Conservation (phyloP, 2,888 invertebrate species). For the Linnaemya tessellans region DNA sequence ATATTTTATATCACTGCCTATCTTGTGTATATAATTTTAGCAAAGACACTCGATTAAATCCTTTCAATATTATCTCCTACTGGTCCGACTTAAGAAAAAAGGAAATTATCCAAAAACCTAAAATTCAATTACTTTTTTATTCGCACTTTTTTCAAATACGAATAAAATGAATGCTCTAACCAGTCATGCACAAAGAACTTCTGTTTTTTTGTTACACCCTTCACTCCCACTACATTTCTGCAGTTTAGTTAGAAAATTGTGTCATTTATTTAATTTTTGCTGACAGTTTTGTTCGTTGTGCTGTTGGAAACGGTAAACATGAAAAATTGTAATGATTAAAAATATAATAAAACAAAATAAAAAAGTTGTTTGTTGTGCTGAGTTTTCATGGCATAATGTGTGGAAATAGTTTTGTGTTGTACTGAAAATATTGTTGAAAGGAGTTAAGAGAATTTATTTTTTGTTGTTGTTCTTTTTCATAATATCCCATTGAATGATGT, state of each 20-base stretch:
- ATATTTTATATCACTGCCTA: too few species aligned
- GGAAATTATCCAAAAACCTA: too few species aligned
- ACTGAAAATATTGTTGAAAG: not conserved
- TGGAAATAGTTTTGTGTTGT: not conserved
- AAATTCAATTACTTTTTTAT: too few species aligned
- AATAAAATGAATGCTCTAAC: too few species aligned
- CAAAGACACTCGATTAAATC: too few species aligned
- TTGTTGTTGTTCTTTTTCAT: not conserved
- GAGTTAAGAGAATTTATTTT: not conserved
- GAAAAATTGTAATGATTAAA: constrained; percentile 43
- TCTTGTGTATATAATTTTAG: too few species aligned
- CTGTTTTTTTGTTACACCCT: not conserved
- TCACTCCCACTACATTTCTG: not conserved
- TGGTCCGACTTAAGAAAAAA: too few species aligned
- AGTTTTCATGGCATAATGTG: not conserved
- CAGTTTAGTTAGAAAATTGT: constrained; percentile 54
- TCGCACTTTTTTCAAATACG: too few species aligned
- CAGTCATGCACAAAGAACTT: not conserved
- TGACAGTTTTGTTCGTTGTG: constrained; percentile 63
- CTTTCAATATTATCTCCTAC: too few species aligned
- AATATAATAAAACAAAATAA: constrained; percentile 32
- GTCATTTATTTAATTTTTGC: constrained; percentile 69
- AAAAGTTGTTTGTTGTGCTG: constrained; percentile 15
- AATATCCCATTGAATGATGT: not conserved
- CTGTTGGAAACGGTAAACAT: constrained; percentile 54